phyloP scores from a whole-genome alignment of 1,140 invertebrate species.

The Palaemon carinicauda region DNA sequence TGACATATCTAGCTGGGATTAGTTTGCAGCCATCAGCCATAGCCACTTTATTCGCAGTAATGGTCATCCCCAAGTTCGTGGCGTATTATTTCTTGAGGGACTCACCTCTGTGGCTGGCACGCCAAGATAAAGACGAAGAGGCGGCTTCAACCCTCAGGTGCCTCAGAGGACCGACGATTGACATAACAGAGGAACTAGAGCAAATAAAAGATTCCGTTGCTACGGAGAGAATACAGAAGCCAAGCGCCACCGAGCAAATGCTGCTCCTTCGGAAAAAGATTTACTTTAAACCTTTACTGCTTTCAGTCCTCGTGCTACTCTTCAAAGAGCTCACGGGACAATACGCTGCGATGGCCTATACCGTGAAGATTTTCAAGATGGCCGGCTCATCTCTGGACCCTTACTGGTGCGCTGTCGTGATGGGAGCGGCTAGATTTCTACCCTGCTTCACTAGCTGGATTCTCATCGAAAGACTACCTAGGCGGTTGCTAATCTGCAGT shows the following conservation, averaged over 20 bases:
- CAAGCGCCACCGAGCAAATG: slow-evolving; percentile 15
- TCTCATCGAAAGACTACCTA: slow-evolving; percentile 15
- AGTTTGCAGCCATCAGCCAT: neutral
- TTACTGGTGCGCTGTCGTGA: slow-evolving; percentile 36
- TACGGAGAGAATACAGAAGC: slow-evolving; percentile 23
- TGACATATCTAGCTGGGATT: slow-evolving; percentile 32
- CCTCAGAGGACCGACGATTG: neutral
- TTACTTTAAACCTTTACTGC: slow-evolving; percentile 22
- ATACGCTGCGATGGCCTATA: slow-evolving; percentile 24
- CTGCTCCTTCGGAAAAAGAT: slow-evolving; percentile 19
- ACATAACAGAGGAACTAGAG: slow-evolving; percentile 22
- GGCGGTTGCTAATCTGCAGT: slow-evolving; percentile 24
- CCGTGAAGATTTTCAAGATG: slow-evolving; percentile 36
- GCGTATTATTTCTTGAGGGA: slow-evolving; percentile 36
- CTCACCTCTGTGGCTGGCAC: slow-evolving; percentile 32
- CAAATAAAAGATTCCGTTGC: slow-evolving; percentile 24
- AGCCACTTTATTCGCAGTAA: neutral
- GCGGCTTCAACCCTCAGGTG: slow-evolving; percentile 1
- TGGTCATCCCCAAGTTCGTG: slow-evolving; percentile 20
- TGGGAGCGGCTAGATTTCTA: slow-evolving; percentile 30
- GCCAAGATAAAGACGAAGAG: neutral
- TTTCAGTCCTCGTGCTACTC: slow-evolving; percentile 21
- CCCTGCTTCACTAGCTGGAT: slow-evolving; percentile 32
- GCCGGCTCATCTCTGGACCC: slow-evolving; percentile 31
- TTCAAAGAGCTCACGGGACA: slow-evolving; percentile 38